These are phyloP conservation scores for Bucorvus abyssinicus DNA, from an alignment of 2,797 vertebrate species.

Conservation along the genomic window DNA sequence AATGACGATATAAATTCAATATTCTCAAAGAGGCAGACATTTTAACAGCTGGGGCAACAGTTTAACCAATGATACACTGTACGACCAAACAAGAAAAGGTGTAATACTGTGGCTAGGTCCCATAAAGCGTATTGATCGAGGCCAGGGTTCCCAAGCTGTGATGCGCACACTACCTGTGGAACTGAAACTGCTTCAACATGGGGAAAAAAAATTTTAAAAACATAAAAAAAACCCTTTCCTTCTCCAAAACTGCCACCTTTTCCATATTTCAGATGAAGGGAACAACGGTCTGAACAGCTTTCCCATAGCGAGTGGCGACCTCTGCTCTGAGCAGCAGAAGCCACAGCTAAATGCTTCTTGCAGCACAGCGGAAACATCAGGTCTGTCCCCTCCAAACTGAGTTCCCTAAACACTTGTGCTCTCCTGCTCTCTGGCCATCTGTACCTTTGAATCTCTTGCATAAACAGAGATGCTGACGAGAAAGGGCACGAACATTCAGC, in stretches of 20 bases:
- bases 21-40: background rate
- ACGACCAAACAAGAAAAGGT: background rate
- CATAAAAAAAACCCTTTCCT: background rate
- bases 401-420: background rate
- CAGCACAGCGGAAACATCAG: background rate
- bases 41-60: background rate
- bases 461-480: background rate
- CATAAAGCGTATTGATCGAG: background rate
- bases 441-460: background rate
- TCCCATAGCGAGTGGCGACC: background rate
- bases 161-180: background rate
- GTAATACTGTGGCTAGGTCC: background rate
- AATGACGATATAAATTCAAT: background rate
- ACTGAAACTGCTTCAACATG: background rate
- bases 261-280: background rate
- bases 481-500: fast-evolving
- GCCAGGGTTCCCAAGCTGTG: background rate
- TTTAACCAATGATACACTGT: background rate
- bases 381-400: background rate
- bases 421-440: background rate
- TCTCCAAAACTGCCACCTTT: background rate
- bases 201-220: background rate
- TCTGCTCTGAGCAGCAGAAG: background rate
- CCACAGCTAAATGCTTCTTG: background rate
- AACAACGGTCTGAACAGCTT: background rate